Evolutionary conservation across 2,888 invertebrate genomes (phyloP), one percentile per base, ranked within the genome.

Genomic region (Acleris cristana): DNA sequence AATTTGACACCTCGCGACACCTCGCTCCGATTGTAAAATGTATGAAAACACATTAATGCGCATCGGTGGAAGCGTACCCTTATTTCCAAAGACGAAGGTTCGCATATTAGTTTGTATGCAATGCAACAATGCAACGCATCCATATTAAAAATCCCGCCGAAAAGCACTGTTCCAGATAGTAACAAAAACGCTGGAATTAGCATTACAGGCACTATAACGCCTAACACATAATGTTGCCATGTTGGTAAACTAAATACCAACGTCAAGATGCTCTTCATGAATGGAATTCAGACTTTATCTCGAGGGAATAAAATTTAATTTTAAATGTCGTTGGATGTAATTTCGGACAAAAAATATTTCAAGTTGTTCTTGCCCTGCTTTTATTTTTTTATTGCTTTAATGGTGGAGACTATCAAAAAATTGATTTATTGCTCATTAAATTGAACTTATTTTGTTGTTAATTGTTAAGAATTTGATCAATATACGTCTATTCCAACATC

Each of bases 301-400:
- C 0, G 0, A 2, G 0, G 0, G 0, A 0, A 10, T 45, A 57
- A 45, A 18, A 21, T 45, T 21, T 18, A 18, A 3, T 48, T 62
- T 66, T 18, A 12, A 34, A 10, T 23, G 34, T 16, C 14, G 10
- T 2, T 0, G 12, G 45, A 12, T n/a, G 45, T 19, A 40, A 52
- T 61, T 62, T 66, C 23, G 51, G 26, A n/a, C 52, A 45, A 66
- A 66, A 61, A 66, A 65, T 52, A 52, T 56, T 55, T 61, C 44
- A 61, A 61, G 66, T 57, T 57, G 56, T 66, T 66, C 56, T 66
- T 66, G 66, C 56, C 66, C 56, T 57, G 56, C 61, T 66, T 52
- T 56, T 66, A 67, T 67, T 67, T 67, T 65, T 67, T 63, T 67
- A 63, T 63, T 54, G 54, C 67, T 54, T n/a, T 62, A 58, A 67